Conservation (phyloP, 2,113 vertebrate species). For the Nibea coibor region DNA sequence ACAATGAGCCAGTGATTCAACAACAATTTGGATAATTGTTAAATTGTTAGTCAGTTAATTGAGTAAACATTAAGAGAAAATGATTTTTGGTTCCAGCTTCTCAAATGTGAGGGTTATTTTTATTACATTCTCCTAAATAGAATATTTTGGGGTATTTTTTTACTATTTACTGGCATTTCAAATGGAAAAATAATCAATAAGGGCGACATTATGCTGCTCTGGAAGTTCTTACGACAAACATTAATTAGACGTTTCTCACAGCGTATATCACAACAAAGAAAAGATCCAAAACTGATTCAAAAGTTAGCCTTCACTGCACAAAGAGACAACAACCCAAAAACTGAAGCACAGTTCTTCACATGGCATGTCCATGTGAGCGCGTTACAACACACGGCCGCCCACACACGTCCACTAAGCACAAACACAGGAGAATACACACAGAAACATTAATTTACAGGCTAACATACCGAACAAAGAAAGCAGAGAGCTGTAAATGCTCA, state of each 20-base stretch:
- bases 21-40: not conserved
- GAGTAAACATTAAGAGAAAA: no score
- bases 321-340: not conserved
- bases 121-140: no score
- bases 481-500: not conserved
- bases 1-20: not conserved
- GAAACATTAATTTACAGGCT: slow-evolving; percentile 7
- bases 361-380: slow-evolving; percentile 6
- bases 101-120: not conserved
- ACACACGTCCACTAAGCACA: slow-evolving; percentile 9
- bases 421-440: slow-evolving; percentile 19
- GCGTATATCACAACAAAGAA: not conserved
- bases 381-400: slow-evolving; percentile 5
- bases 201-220: not conserved
- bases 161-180: not conserved
- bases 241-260: not conserved
- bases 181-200: no score
- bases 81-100: no score
- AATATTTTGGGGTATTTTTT: no score
- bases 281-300: not conserved
- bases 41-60: not conserved
- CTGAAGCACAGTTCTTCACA: slow-evolving; percentile 2
- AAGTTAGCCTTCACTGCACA: not conserved
- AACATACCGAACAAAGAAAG: slow-evolving; percentile 13
- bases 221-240: not conserved